Percentiles rank a stretch among this genome's conserved stretches.
phyloP scores from a whole-genome alignment of 2,113 vertebrate genomes.

The Origma solitaria region DNA sequence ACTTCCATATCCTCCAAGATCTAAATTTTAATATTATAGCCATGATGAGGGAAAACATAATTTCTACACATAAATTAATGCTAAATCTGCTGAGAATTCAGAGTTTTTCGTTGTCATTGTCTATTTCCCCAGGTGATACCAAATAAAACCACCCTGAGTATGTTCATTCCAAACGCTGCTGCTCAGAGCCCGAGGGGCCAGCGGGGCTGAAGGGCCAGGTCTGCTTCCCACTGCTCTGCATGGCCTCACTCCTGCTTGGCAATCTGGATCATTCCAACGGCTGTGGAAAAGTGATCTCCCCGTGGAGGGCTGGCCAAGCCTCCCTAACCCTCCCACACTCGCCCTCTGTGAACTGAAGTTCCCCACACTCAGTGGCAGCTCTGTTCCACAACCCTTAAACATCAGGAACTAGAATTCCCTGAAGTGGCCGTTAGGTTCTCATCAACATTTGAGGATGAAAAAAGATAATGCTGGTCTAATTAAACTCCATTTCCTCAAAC shows the following conservation, averaged over 20 bases:
- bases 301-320: not conserved
- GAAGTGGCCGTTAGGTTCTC: not conserved
- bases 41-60: fast-evolving
- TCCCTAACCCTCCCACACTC: not conserved
- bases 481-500: not conserved
- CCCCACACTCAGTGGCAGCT: not conserved
- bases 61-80: not conserved
- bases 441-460: not conserved
- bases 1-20: fast-evolving
- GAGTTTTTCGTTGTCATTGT: fast-evolving
- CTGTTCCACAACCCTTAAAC: not conserved
- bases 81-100: not conserved
- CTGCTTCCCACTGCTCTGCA: not conserved
- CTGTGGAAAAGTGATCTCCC: not conserved
- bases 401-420: not conserved
- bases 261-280: fast-evolving
- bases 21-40: not conserved
- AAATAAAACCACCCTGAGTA: not conserved
- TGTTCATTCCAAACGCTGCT: not conserved
- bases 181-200: not conserved
- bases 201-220: not conserved
- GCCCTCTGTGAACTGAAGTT: not conserved
- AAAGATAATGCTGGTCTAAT: not conserved
- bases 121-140: not conserved
- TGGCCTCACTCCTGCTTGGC: not conserved